Evolutionary conservation across 2,113 vertebrate genomes (phyloP).

Genomic region (Tragelaphus imberbis): DNA sequence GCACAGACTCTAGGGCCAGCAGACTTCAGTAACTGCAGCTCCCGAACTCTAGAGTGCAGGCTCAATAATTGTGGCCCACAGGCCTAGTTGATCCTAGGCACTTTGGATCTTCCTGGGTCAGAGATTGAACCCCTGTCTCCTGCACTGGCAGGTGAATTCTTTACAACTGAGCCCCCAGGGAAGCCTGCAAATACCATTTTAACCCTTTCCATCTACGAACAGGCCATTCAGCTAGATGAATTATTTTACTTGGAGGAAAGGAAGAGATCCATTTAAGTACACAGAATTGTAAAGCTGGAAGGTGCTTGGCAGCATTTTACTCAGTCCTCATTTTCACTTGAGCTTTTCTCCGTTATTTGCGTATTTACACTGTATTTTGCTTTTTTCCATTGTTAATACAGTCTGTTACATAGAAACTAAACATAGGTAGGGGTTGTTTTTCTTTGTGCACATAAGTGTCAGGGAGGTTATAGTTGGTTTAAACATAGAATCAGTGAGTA

Average conservation of each 20-base stretch:
- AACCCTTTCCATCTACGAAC: neutral
- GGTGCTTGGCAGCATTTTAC: neutral
- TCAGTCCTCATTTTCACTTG: neutral
- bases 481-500: slow-evolving; percentile 28
- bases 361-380: slow-evolving; percentile 4
- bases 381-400: neutral
- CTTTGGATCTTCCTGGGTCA: neutral
- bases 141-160: neutral
- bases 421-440: neutral
- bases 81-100: neutral
- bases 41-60: neutral
- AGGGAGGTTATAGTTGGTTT: neutral
- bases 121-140: neutral
- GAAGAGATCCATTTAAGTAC: neutral
- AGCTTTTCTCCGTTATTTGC: neutral
- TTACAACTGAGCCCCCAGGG: neutral
- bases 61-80: neutral
- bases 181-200: neutral
- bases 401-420: neutral
- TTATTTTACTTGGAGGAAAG: slow-evolving; percentile 28
- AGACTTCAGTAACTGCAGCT: neutral
- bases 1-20: neutral
- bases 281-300: slow-evolving; percentile 3
- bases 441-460: neutral
- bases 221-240: neutral